A percentile compares a stretch with the other conserved stretches of the same genome.
Conservation (phyloP, 2,888 invertebrate genomes). For the Acronicta alni region DNA sequence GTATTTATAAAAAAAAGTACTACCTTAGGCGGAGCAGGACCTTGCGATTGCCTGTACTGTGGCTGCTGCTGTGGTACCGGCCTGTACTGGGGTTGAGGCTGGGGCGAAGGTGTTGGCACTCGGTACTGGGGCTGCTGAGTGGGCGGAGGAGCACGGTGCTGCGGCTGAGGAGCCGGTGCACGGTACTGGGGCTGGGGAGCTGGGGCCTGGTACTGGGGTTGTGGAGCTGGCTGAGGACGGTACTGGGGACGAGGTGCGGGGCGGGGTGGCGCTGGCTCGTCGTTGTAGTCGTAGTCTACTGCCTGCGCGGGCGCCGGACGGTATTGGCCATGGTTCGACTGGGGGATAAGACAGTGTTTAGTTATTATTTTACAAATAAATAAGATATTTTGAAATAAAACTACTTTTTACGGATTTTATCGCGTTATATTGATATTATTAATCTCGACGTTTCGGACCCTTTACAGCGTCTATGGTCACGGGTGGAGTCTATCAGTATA, state of each 20-base stretch:
- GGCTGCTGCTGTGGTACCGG: conserved; percentile 67
- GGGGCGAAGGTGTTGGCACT: conserved; percentile 62
- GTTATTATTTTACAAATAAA: not conserved
- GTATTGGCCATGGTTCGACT: conserved; percentile 75
- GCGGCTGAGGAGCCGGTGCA: conserved; percentile 63
- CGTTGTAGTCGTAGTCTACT: conserved; percentile 42
- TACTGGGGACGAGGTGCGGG: conserved; percentile 34
- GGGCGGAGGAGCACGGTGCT: conserved; percentile 60
- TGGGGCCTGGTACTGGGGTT: conserved; percentile 49
- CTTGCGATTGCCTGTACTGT: conserved; percentile 64
- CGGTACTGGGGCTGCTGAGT: conserved; percentile 65
- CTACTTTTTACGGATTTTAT: no score
- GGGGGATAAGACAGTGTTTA: conserved; percentile 2
- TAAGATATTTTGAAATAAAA: no score
- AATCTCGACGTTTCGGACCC: no score
- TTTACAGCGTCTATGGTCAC: no score
- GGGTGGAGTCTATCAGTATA: no score
- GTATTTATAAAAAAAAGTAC: not conserved
- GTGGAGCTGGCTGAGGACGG: conserved; percentile 56
- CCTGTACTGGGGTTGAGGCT: conserved; percentile 66
- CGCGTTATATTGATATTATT: no score
- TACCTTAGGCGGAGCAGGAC: conserved; percentile 80
- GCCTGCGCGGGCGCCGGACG: conserved; percentile 60
- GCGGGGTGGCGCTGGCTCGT: conserved; percentile 18
- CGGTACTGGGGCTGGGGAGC: conserved; percentile 64